Conservation (phyloP, 2,113 vertebrate species). For the Hassar affinis region DNA sequence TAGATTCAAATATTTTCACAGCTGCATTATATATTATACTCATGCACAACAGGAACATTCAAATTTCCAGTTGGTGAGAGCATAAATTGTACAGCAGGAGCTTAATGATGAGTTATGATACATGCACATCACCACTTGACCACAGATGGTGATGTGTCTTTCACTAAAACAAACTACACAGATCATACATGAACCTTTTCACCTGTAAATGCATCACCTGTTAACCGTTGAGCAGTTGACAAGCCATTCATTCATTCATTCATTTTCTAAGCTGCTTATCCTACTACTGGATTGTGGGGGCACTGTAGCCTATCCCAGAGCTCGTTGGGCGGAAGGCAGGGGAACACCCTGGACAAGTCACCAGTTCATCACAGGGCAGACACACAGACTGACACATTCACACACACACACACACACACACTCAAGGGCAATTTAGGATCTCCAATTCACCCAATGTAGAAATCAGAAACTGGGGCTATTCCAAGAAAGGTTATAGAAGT, state of each 20-base stretch:
- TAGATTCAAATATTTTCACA: slow-evolving; percentile 16
- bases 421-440: too few relatives aligned
- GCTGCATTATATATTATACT: slow-evolving; percentile 26
- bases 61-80: slow-evolving; percentile 33
- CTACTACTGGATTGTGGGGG: too few relatives aligned
- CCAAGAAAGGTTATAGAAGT: background rate
- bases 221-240: slow-evolving; percentile 68
- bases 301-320: too few relatives aligned
- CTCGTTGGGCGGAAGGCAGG: too few relatives aligned
- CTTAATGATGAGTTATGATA: slow-evolving; percentile 39
- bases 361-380: too few relatives aligned
- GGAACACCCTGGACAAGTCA: too few relatives aligned
- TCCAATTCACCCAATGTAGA: too few relatives aligned
- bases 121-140: slow-evolving; percentile 39
- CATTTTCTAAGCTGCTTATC: too few relatives aligned
- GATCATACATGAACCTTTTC: slow-evolving; percentile 67
- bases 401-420: too few relatives aligned
- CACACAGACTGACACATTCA: too few relatives aligned
- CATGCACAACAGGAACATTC: slow-evolving; percentile 12
- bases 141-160: slow-evolving; percentile 57
- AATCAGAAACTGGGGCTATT: too few relatives aligned
- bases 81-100: slow-evolving; percentile 33
- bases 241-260: too few relatives aligned
- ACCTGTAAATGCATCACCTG: slow-evolving; percentile 60
- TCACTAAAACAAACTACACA: slow-evolving; percentile 57